Evolutionary conservation across 2,113 vertebrate species (phyloP), one percentile per base, ranked within the genome.

Genomic region (Calonectris borealis): DNA sequence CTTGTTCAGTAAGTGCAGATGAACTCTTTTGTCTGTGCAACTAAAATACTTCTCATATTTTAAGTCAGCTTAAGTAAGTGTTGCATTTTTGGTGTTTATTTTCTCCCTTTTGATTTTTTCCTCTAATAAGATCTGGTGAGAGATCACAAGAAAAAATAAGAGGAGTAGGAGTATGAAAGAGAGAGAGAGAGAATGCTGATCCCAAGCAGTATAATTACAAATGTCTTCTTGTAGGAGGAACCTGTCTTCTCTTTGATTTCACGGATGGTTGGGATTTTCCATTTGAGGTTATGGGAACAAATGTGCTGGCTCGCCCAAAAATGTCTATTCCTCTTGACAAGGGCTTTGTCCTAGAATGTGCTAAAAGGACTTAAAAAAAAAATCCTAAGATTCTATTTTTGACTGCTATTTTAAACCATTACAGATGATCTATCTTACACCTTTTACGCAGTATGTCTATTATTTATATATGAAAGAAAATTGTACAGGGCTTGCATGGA

Each of bases 241-340:
- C 38, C 29, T 89, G 55, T 86, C 82, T 97, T 95, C 78, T 60
- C 46, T 88, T 97, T 95, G 87, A 96, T 95, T 97, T 97, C 93
- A 97, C 8, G 71, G 72, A 79, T 96, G 90, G 60, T 75, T 97
- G 90, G 54, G 52, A 95, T 93, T 97, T 97, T 91, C 83, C 92
- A 88, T 92, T 97, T 96, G 77, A 95, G 68, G 36, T 94, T 94
- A 96, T 62, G 32, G 73, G 93, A 96, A 96, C 44, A 91, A 96
- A 97, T 93, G 78, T 57, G 51, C 29, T 96, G 25, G 72, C 80
- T 95, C 5, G 46, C 95, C 73, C 73, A 84, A 88, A 98, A 97
- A 75, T 69, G 62, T 80, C 89, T 86, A 10, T 80, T 97, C 32
- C 21, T 84, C 71, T 84, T 91, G 93, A 94, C 77, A 93, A 84